These are phyloP conservation scores for Dexiosoma caninum DNA, from an alignment of 2,888 invertebrate species.

Conservation along the genomic window DNA sequence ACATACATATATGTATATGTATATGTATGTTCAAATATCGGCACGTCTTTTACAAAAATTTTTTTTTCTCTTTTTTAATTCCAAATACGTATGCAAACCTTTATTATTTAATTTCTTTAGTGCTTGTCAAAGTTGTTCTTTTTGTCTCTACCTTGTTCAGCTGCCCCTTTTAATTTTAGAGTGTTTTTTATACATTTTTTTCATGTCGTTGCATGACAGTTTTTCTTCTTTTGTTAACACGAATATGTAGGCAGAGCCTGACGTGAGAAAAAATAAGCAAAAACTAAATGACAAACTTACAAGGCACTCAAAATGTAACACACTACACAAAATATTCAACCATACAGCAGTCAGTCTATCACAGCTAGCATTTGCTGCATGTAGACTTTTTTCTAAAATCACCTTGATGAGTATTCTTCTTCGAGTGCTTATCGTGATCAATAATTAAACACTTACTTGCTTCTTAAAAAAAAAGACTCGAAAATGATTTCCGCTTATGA, in stretches of 20 bases:
- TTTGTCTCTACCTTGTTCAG: not conserved
- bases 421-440: too few relatives aligned
- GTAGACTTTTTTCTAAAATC: too few relatives aligned
- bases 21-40: too few relatives aligned
- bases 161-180: not conserved
- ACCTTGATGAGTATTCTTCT: too few relatives aligned
- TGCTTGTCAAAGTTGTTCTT: slow-evolving; percentile 16
- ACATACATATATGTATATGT: too few relatives aligned
- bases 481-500: too few relatives aligned
- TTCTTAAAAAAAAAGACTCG: too few relatives aligned
- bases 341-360: not conserved
- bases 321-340: not conserved
- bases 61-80: not conserved
- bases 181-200: not conserved
- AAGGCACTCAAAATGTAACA: not conserved
- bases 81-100: not conserved
- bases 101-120: slow-evolving; percentile 24
- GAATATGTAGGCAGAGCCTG: not conserved
- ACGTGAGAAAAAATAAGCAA: not conserved
- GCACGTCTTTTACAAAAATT: not conserved
- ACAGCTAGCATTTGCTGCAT: too few relatives aligned
- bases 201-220: not conserved
- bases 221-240: not conserved
- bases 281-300: not conserved
- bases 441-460: too few relatives aligned